phyloP scores from a whole-genome alignment of 2,888 invertebrate species.

The Pecten maximus region DNA sequence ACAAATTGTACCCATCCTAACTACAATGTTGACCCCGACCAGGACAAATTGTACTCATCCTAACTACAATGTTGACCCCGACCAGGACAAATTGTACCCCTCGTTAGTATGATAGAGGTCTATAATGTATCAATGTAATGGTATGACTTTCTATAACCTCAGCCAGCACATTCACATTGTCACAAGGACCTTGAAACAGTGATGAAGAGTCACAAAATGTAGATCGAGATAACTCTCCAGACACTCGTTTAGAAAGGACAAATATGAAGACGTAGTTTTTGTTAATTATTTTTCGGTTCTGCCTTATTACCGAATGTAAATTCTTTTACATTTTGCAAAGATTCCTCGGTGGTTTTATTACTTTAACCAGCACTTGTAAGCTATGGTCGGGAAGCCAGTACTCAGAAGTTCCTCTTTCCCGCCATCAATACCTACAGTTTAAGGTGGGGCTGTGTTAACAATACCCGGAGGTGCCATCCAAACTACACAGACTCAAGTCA shows the following conservation, averaged over 20 bases:
- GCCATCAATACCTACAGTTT: not conserved
- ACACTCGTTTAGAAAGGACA: not conserved
- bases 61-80: no score
- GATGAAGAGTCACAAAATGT: no score
- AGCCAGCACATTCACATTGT: no score
- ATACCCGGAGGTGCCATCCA: not conserved
- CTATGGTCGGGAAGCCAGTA: not conserved
- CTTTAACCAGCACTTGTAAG: not conserved
- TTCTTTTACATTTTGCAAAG: not conserved
- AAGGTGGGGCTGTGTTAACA: not conserved
- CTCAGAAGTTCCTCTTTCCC: not conserved
- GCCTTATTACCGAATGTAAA: not conserved
- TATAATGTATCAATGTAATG: no score
- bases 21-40: no score
- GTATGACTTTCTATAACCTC: no score
- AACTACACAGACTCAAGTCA: not conserved
- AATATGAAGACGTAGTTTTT: not conserved
- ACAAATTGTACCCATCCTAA: no score
- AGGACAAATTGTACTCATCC: no score
- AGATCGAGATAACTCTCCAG: not conserved
- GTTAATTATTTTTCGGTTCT: not conserved
- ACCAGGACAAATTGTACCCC: no score
- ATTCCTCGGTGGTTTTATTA: not conserved
- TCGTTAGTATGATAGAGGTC: no score
- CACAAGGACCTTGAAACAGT: not conserved